A percentile compares a stretch with the other conserved stretches of the same genome.
Evolutionary conservation across 2,888 invertebrate genomes (phyloP).

Genomic region (Parnassius apollo): DNA sequence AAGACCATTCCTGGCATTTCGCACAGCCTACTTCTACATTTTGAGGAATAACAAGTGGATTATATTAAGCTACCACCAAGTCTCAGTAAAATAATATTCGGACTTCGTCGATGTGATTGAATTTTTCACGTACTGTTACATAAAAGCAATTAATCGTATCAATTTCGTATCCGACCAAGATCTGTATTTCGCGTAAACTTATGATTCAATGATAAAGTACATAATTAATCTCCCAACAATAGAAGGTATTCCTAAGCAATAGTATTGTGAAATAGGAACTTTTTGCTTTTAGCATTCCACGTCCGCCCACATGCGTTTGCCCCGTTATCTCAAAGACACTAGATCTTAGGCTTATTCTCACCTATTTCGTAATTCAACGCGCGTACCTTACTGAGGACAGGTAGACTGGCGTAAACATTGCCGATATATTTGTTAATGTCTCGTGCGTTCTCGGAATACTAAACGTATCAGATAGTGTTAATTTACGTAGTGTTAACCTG

Average conservation of each 20-base stretch:
- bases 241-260: conserved; percentile 1
- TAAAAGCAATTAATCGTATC: too few species aligned
- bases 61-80: too few species aligned
- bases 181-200: too few species aligned
- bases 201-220: too few species aligned
- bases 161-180: too few species aligned
- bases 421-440: conserved; percentile 16
- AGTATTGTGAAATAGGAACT: conserved; percentile 17
- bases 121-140: too few species aligned
- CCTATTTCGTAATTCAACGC: conserved; percentile 19
- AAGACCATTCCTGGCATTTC: too few species aligned
- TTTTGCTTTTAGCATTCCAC: conserved; percentile 14
- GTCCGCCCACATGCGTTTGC: conserved; percentile 10
- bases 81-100: too few species aligned
- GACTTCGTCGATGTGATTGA: too few species aligned
- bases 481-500: background rate
- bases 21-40: too few species aligned
- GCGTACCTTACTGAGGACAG: conserved; percentile 9
- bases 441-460: conserved; percentile 10
- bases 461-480: background rate
- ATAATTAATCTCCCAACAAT: background rate
- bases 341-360: conserved; percentile 1
- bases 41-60: too few species aligned
- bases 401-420: conserved; percentile 8
- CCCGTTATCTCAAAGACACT: background rate